A percentile compares a stretch with the other conserved stretches of the same genome.
Evolutionary conservation across 2,888 invertebrate genomes (phyloP).

Genomic region (Tigriopus californicus): DNA sequence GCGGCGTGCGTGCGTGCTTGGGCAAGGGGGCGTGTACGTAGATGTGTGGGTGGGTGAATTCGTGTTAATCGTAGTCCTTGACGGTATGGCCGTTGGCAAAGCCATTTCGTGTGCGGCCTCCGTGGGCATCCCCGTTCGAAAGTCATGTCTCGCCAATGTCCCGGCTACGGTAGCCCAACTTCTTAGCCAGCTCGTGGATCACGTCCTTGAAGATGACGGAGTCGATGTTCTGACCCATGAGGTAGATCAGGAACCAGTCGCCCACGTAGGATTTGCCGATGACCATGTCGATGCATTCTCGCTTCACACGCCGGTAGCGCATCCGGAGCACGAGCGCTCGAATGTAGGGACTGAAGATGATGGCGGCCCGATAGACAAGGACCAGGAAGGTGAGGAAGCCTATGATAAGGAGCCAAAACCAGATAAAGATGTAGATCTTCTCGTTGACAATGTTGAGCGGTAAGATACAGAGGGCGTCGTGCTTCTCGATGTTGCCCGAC

Average conservation of each 20-base stretch:
- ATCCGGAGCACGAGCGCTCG: conserved; percentile 73
- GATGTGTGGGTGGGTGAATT: too few relatives aligned
- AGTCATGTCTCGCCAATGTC: conserved; percentile 18
- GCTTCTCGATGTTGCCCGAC: conserved; percentile 50
- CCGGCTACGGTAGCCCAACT: conserved; percentile 43
- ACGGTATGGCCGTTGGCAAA: too few relatives aligned
- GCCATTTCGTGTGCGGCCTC: too few relatives aligned
- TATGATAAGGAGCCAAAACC: conserved; percentile 66
- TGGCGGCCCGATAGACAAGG: conserved; percentile 58
- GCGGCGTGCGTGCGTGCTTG: too few relatives aligned
- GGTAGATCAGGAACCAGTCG: conserved; percentile 72
- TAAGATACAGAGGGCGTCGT: conserved; percentile 71
- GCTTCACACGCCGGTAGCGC: conserved; percentile 62
- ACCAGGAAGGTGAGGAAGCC: conserved; percentile 59
- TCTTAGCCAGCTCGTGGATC: conserved; percentile 72
- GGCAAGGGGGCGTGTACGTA: too few relatives aligned
- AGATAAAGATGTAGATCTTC: conserved; percentile 49
- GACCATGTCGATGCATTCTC: conserved; percentile 74
- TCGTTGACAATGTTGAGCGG: conserved; percentile 86
- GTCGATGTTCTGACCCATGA: conserved; percentile 83
- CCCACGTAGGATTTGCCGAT: conserved; percentile 79
- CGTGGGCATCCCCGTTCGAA: too few relatives aligned
- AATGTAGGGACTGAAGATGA: conserved; percentile 69
- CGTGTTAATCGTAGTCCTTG: too few relatives aligned
- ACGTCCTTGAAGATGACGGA: conserved; percentile 70